Conservation (phyloP, 2,797 vertebrate genomes). For the Tympanoctomys barrerae region DNA sequence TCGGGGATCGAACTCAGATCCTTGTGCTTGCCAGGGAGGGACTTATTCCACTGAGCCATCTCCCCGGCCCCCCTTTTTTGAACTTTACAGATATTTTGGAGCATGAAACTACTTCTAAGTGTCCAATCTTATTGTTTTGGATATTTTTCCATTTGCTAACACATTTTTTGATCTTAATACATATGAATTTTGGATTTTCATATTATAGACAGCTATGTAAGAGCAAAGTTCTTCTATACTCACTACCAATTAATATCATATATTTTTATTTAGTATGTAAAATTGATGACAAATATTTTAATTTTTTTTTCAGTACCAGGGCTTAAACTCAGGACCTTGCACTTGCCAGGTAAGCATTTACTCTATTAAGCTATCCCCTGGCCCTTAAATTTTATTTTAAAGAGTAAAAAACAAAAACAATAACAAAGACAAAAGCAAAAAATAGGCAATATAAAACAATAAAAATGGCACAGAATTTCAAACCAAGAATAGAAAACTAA, state of each 20-base stretch:
- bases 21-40: no score
- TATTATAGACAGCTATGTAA: neutral
- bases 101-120: conserved; percentile 65
- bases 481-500: no score
- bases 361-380: no score
- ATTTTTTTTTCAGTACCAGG: neutral
- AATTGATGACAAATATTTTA: neutral
- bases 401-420: no score
- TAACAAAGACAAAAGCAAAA: no score
- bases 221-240: neutral
- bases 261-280: conserved; percentile 29
- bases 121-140: conserved; percentile 58
- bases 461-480: no score
- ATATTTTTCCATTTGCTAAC: conserved; percentile 60
- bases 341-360: no score
- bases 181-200: conserved; percentile 52
- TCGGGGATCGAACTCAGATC: no score
- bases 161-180: neutral
- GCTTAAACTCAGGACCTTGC: no score
- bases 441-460: no score
- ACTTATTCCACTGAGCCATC: no score
- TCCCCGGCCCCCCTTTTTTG: neutral
- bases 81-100: conserved; percentile 72
- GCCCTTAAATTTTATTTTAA: no score
- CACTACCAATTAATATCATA: neutral